A percentile compares a stretch with the other conserved stretches of the same genome.
phyloP scores from a whole-genome alignment of 2,113 vertebrate genomes.

The Corvus hawaiiensis region DNA sequence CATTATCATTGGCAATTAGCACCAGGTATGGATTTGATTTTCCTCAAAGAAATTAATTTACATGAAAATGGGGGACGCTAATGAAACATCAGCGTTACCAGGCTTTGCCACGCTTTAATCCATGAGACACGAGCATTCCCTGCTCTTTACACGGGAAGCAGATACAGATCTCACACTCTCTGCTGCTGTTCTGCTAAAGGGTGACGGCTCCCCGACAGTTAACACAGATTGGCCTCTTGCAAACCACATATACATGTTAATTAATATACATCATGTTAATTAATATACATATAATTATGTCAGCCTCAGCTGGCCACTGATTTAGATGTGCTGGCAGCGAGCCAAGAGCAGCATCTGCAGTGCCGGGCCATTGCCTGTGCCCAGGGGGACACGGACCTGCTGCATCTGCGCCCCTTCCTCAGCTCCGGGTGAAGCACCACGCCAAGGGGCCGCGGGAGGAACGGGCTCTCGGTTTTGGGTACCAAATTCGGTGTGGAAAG shows the following conservation, averaged over 20 bases:
- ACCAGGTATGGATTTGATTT: background rate
- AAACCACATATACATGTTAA: background rate
- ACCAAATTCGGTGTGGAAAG: rapidly evolving
- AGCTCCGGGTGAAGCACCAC: background rate
- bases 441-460: rapidly evolving
- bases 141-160: background rate
- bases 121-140: background rate
- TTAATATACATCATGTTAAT: background rate
- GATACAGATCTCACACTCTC: background rate
- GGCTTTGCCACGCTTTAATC: background rate
- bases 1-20: background rate
- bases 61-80: background rate
- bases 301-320: background rate
- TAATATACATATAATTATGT: background rate
- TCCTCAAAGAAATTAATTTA: constrained; percentile 23
- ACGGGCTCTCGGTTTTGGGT: rapidly evolving
- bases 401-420: rapidly evolving
- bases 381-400: rapidly evolving
- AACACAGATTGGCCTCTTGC: background rate
- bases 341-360: background rate
- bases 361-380: rapidly evolving
- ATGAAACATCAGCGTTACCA: background rate
- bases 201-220: background rate
- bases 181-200: background rate
- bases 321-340: rapidly evolving